Conservation (phyloP, 2,888 invertebrate genomes). For the Euphydryas editha region DNA sequence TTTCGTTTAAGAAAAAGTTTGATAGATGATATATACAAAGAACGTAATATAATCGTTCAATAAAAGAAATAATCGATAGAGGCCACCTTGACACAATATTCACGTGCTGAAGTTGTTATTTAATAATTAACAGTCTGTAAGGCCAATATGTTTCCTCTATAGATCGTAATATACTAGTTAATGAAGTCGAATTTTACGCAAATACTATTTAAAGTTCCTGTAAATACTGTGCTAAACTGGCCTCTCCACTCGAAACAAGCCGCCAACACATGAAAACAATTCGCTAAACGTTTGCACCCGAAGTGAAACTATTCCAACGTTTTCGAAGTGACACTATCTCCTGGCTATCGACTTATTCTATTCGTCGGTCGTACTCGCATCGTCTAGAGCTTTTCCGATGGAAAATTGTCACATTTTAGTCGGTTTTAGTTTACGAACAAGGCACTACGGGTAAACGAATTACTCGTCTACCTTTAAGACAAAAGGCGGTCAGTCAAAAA, state of each 20-base stretch:
- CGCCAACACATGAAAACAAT: slow-evolving; percentile 27
- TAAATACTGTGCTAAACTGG: slow-evolving; percentile 40
- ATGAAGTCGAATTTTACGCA: slow-evolving; percentile 9
- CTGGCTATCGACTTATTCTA: slow-evolving; percentile 25
- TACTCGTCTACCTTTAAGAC: slow-evolving; percentile 24
- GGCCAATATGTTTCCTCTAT: slow-evolving; percentile 35
- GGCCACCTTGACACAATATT: slow-evolving; percentile 57
- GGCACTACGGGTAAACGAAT: slow-evolving; percentile 32
- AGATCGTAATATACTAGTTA: slow-evolving; percentile 19
- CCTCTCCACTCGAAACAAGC: slow-evolving; percentile 22
- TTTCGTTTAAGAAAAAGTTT: slow-evolving; percentile 37
- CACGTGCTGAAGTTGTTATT: slow-evolving; percentile 43
- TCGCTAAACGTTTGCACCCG: slow-evolving; percentile 30
- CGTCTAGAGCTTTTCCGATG: slow-evolving; percentile 37
- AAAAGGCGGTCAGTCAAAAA: slow-evolving; percentile 14
- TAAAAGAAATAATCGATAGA: slow-evolving; percentile 51
- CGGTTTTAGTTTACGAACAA: slow-evolving; percentile 28
- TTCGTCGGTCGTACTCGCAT: slow-evolving; percentile 17
- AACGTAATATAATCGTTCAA: slow-evolving; percentile 50
- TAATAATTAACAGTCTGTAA: slow-evolving; percentile 43
- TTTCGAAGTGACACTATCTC: slow-evolving; percentile 13
- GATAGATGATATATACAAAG: slow-evolving; percentile 58
- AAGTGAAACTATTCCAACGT: slow-evolving; percentile 31
- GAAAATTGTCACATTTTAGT: slow-evolving; percentile 41
- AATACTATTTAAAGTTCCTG: slow-evolving; percentile 23